A percentile compares a stretch with the other conserved stretches of the same genome.
phyloP scores from a whole-genome alignment of 2,797 vertebrate species.

The Ctenosaura bakeri region DNA sequence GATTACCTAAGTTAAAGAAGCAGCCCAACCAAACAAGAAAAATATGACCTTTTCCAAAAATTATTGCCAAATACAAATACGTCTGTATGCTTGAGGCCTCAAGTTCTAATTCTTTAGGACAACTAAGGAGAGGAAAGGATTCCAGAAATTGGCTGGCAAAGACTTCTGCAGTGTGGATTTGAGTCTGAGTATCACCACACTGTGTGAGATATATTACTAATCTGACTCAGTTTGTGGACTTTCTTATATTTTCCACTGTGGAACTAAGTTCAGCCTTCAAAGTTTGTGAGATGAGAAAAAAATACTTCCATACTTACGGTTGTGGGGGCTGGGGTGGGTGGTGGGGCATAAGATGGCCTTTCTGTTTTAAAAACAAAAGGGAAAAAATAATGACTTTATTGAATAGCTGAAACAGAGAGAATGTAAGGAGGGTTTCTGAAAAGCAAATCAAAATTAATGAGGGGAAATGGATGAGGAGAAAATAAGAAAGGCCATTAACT shows the following conservation, averaged over 20 bases:
- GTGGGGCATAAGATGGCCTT: conserved; percentile 96
- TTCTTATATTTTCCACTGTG: background rate
- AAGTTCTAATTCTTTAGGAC: conserved; percentile 8
- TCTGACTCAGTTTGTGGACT: no score
- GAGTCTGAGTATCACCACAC: background rate
- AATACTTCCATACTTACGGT: conserved; percentile 92
- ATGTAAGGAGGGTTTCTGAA: conserved; percentile 68
- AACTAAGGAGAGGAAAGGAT: background rate
- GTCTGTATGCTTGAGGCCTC: no score
- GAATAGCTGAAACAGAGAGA: background rate
- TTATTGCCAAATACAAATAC: background rate
- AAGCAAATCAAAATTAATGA: conserved; percentile 44
- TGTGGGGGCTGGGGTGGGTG: conserved; percentile 95
- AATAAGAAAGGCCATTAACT: background rate
- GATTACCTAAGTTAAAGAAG: background rate
- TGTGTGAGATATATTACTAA: background rate
- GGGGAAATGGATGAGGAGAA: background rate
- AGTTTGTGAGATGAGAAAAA: conserved; percentile 76
- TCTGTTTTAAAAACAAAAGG: conserved; percentile 83
- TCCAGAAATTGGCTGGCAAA: background rate
- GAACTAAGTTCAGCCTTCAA: conserved; percentile 60
- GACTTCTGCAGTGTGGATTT: background rate
- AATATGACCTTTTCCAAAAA: background rate
- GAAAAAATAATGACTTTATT: background rate
- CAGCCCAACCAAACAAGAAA: background rate